Evolutionary conservation across 2,888 invertebrate genomes (phyloP).

Genomic region (Rhogogaster chlorosoma): DNA sequence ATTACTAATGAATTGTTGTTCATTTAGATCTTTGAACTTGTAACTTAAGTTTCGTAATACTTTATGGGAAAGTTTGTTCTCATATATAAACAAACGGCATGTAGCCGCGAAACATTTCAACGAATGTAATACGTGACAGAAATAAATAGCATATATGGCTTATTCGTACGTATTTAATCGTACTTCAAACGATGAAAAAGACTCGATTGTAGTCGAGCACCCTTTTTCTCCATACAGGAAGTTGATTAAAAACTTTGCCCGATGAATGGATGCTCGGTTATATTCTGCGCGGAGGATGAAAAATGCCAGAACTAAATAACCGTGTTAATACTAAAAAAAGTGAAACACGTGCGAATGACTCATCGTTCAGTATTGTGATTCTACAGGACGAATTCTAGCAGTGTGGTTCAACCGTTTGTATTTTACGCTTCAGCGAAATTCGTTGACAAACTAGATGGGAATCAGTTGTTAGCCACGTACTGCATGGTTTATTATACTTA

Average conservation of each 20-base stretch:
- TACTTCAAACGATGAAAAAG: background rate
- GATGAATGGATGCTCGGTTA: background rate
- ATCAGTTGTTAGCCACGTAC: background rate
- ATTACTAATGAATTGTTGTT: background rate
- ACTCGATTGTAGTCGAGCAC: background rate
- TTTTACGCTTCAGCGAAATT: conserved; percentile 13
- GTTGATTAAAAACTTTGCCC: background rate
- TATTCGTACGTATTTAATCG: background rate
- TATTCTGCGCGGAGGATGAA: background rate
- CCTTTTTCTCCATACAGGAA: background rate
- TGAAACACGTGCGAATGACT: conserved; percentile 3
- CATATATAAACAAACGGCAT: background rate
- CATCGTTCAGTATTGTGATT: background rate
- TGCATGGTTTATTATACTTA: background rate
- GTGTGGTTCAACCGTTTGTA: background rate
- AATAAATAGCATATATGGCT: background rate
- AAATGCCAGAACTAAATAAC: background rate
- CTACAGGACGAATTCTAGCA: background rate
- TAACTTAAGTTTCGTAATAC: background rate
- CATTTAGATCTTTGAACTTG: conserved; percentile 16
- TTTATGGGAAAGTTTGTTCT: background rate
- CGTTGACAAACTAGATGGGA: background rate
- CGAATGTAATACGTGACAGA: background rate
- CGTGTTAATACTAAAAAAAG: background rate
- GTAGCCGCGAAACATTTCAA: background rate